A percentile compares a stretch with the other conserved stretches of the same genome.
Conservation (phyloP, 2,113 vertebrate species). For the Erpornis zantholeuca region DNA sequence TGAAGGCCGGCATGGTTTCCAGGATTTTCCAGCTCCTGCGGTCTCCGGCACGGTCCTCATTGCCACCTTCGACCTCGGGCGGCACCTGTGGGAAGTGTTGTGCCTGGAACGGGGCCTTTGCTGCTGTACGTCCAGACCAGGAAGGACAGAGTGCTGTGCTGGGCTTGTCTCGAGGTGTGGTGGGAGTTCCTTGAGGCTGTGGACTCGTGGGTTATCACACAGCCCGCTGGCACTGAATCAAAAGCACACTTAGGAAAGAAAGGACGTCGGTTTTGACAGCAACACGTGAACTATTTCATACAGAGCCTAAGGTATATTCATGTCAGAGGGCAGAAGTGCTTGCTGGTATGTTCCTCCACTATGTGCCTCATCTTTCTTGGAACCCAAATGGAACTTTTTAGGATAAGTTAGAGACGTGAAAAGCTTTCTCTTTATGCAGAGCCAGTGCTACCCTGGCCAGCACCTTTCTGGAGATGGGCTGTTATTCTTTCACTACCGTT, state of each 20-base stretch:
- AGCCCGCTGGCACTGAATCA: rapidly evolving
- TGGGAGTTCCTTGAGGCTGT: not conserved
- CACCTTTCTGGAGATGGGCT: not conserved
- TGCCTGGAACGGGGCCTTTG: not conserved
- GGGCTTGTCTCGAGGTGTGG: not conserved
- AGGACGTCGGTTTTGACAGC: rapidly evolving
- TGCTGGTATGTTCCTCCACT: not conserved
- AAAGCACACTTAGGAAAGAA: rapidly evolving
- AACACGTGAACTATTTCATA: rapidly evolving
- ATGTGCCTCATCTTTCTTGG: not conserved
- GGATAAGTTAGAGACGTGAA: not conserved
- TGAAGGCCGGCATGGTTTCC: no score
- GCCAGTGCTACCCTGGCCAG: not conserved
- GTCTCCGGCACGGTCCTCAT: rapidly evolving
- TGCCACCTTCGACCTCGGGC: not conserved
- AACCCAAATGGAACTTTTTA: not conserved
- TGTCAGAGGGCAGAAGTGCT: not conserved
- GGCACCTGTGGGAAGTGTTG: not conserved
- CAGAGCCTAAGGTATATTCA: rapidly evolving
- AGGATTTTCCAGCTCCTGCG: not conserved
- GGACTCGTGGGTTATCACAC: not conserved
- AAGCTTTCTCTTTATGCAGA: not conserved
- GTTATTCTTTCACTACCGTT: not conserved
- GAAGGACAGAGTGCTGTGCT: not conserved
- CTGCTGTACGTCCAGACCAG: rapidly evolving